phyloP scores from a whole-genome alignment of 2,797 vertebrate species.

The Muscicapa striata region DNA sequence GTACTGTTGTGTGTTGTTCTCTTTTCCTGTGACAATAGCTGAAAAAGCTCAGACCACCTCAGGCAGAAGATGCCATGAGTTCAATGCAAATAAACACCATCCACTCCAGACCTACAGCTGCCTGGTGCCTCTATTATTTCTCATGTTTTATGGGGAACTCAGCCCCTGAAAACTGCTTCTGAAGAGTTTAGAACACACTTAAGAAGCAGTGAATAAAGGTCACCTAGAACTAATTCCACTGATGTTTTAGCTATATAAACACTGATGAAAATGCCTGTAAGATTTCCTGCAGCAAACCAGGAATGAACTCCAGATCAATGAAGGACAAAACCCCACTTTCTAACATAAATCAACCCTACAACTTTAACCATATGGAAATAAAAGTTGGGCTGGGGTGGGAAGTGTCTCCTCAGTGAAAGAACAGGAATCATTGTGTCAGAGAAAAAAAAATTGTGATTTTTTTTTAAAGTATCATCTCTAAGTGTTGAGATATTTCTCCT shows the following conservation, averaged over 20 bases:
- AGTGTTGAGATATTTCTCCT: neutral
- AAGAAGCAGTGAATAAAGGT: neutral
- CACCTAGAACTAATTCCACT: neutral
- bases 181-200: neutral
- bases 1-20: neutral
- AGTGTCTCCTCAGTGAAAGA: neutral
- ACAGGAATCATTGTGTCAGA: neutral
- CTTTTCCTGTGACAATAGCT: neutral
- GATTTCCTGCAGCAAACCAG: neutral
- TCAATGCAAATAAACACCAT: neutral
- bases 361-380: neutral
- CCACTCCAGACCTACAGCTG: neutral
- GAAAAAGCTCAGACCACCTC: neutral
- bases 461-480: neutral
- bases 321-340: rapidly evolving
- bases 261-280: neutral
- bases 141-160: neutral
- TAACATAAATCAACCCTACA: neutral
- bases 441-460: neutral
- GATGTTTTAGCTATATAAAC: neutral
- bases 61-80: neutral
- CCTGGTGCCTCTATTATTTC: neutral
- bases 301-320: neutral
- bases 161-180: neutral
- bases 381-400: rapidly evolving